Conservation (phyloP, 2,888 invertebrate genomes). For the Pandemis heparana region DNA sequence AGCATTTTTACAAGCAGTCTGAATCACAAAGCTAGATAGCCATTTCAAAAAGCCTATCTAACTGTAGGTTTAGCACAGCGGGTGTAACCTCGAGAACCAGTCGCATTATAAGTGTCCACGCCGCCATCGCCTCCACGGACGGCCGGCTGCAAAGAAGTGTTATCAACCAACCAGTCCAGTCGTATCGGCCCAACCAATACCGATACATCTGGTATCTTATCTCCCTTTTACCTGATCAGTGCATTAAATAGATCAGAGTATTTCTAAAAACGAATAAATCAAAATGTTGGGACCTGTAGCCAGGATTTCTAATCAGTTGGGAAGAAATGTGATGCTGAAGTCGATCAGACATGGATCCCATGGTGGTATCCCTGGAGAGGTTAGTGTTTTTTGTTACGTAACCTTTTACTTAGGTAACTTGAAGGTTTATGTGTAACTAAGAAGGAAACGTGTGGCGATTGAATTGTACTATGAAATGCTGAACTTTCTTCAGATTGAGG, state of each 20-base stretch:
- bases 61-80: conserved; percentile 7
- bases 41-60: conserved; percentile 24
- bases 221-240: conserved; percentile 50
- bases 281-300: conserved; percentile 78
- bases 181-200: conserved; percentile 37
- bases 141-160: conserved; percentile 30
- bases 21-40: conserved; percentile 22
- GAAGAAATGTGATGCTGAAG: conserved; percentile 71
- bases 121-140: neutral
- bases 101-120: conserved; percentile 22
- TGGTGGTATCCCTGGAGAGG: conserved; percentile 77
- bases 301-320: conserved; percentile 68
- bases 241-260: conserved; percentile 37
- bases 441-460: neutral
- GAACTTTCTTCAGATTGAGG: neutral
- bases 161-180: conserved; percentile 32
- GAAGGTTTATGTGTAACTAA: neutral
- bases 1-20: conserved; percentile 29
- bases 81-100: conserved; percentile 23
- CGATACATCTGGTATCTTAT: conserved; percentile 33
- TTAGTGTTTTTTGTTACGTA: conserved; percentile 66
- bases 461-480: neutral
- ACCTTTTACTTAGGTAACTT: conserved; percentile 37
- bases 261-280: conserved; percentile 44
- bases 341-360: conserved; percentile 73